Conservation (phyloP, 53 echinoderm and acorn worm species). For the Stichopus horrens region DNA sequence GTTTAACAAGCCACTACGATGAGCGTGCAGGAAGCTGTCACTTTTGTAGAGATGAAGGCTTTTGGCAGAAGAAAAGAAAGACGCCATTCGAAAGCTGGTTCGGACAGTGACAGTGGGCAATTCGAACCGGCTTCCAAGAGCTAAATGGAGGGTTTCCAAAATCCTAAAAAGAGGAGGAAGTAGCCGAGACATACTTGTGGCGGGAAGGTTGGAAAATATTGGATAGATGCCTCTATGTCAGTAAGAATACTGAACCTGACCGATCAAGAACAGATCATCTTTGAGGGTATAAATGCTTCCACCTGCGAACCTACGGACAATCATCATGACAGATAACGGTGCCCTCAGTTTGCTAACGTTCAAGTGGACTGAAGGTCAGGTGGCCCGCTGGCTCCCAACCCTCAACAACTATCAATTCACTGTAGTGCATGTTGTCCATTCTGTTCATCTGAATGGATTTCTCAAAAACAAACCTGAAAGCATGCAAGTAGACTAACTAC, state of each 20-base stretch:
- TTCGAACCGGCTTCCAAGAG: not conserved
- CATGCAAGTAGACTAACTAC: no score
- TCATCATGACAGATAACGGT: not conserved
- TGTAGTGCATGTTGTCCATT: no score
- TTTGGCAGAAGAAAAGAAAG: constrained; percentile 22
- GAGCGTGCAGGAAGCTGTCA: constrained; percentile 44
- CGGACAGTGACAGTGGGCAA: not conserved
- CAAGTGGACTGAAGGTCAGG: no score
- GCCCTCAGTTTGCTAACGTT: not conserved
- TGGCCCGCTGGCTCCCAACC: not conserved
- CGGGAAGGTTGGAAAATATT: not conserved
- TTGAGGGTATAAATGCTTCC: no score
- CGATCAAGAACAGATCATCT: not conserved
- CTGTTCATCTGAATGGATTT: no score
- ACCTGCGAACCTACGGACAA: constrained; percentile 38
- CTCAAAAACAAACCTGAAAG: no score
- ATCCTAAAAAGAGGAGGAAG: not conserved
- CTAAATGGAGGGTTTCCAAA: not conserved
- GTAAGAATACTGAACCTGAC: not conserved
- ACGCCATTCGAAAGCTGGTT: not conserved
- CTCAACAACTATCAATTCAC: constrained; percentile 33
- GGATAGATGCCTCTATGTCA: not conserved
- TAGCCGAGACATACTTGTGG: not conserved
- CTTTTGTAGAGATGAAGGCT: constrained; percentile 52
- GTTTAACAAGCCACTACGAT: constrained; percentile 23